Base-by-base conservation (phyloP, 2,113 vertebrate genomes). In the Dendropsophus ebraccatus region DNA sequence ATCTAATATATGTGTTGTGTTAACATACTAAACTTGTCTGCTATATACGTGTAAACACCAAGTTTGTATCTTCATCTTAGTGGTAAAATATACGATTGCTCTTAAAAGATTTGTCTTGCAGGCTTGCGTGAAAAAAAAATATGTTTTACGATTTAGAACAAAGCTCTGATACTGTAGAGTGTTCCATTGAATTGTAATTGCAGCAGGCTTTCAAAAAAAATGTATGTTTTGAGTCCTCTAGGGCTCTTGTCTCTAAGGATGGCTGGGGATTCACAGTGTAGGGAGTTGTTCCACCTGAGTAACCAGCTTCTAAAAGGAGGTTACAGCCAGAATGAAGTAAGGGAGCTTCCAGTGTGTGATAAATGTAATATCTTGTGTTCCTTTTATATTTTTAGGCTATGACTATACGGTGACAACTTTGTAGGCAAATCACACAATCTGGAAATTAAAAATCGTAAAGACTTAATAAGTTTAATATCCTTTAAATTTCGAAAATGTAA, bases 201-300 rank as follows among this genome's bases (percentile, higher is more conserved):
- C 74, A 41, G n/a, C 74, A 85, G 30, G 79, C 32, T 78, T 65
- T 67, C 10, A 23, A 37, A 60, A 56, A 54, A 56, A 67, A 30
- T 41, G 28, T 65, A 25, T 77, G 73, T 85, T 85, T 30, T 69
- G 45, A n/a, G 25, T 52, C 16, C 75, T 58, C 75, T 28, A 56
- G 54, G 84, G 75, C 23, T 37, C 12, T 25, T 70, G 47, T 70
- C 75, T 56, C 62, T 41, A 56, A 85, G 47, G 74, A 56, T 17
- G 35, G 58, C 47, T 28, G 16, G 52, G 47, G 75, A 79, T 78
- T 49, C 75, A 67, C 19, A 67, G 23, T 85, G 60, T 41, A 79
- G 60, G 75, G 60, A 79, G 14, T 79, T 85, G 84, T 85, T 85
- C 50, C 56, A 67, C 60, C 10, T 85, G 62, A 85, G 60, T 56